Conservation (phyloP, 2,888 invertebrate species). For the Ischnura elegans region DNA sequence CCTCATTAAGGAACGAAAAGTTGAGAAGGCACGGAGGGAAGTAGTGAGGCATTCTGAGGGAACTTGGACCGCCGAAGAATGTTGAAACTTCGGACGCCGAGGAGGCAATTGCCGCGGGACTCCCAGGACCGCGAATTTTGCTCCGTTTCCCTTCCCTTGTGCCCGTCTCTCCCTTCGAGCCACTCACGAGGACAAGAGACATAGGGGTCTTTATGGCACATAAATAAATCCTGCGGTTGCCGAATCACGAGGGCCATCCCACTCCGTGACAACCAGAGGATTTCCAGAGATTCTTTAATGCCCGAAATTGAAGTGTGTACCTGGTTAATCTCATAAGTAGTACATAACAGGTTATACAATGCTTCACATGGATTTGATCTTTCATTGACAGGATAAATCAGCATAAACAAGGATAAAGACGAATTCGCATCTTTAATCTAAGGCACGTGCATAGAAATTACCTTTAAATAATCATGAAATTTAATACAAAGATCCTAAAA, state of each 20-base stretch:
- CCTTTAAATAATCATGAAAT: too few species aligned
- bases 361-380: too few species aligned
- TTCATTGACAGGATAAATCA: too few species aligned
- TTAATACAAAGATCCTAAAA: too few species aligned
- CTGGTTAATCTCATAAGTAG: too few species aligned
- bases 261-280: background rate
- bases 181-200: background rate
- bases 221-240: background rate
- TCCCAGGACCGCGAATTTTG: background rate
- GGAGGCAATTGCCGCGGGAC: background rate
- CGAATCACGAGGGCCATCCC: background rate
- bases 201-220: background rate
- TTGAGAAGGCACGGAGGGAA: background rate
- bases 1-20: slow-evolving; percentile 17
- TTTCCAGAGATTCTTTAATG: background rate
- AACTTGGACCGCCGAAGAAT: background rate
- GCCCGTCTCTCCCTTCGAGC: background rate
- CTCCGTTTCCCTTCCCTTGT: background rate
- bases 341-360: too few species aligned
- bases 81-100: background rate
- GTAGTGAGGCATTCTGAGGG: background rate
- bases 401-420: too few species aligned
- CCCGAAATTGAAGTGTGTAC: background rate
- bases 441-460: too few species aligned
- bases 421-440: too few species aligned